A percentile compares a stretch with the other conserved stretches of the same genome.
These are phyloP conservation scores for Apogon talboti DNA, from an alignment of 2,797 vertebrate genomes.

Conservation along the genomic window DNA sequence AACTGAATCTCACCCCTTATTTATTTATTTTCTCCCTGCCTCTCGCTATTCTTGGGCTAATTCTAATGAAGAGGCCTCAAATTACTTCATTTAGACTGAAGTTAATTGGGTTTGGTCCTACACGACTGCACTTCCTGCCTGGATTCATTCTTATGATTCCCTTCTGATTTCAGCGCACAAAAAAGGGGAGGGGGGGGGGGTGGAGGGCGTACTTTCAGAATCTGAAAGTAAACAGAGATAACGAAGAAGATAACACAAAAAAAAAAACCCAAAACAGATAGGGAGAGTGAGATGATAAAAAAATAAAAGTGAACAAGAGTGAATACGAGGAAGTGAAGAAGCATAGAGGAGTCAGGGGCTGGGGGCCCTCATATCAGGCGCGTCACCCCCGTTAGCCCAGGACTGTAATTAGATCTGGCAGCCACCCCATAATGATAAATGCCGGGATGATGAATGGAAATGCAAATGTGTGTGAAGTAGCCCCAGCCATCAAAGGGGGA, in stretches of 20 bases:
- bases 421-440: conserved; percentile 95
- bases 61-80: conserved; percentile 89
- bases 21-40: conserved; percentile 70
- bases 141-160: conserved; percentile 86
- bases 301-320: conserved; percentile 60
- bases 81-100: conserved; percentile 90
- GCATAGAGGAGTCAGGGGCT: conserved; percentile 71
- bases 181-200: conserved; percentile 47
- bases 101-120: conserved; percentile 94
- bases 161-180: conserved; percentile 60
- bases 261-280: conserved; percentile 41
- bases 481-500: conserved; percentile 90
- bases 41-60: conserved; percentile 70
- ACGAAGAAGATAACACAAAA: conserved; percentile 36
- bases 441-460: conserved; percentile 97
- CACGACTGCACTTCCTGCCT: conserved; percentile 88
- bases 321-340: conserved; percentile 70
- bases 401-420: conserved; percentile 99
- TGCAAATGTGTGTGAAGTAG: conserved; percentile 95
- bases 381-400: conserved; percentile 91
- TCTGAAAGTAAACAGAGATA: conserved; percentile 57
- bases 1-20: conserved; percentile 70
- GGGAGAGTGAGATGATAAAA: conserved; percentile 54
- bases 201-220: conserved; percentile 19
- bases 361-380: conserved; percentile 72